These are phyloP conservation scores for Sinopyrophorus schimmeli DNA, from an alignment of 2,888 invertebrate genomes.

Conservation along the genomic window DNA sequence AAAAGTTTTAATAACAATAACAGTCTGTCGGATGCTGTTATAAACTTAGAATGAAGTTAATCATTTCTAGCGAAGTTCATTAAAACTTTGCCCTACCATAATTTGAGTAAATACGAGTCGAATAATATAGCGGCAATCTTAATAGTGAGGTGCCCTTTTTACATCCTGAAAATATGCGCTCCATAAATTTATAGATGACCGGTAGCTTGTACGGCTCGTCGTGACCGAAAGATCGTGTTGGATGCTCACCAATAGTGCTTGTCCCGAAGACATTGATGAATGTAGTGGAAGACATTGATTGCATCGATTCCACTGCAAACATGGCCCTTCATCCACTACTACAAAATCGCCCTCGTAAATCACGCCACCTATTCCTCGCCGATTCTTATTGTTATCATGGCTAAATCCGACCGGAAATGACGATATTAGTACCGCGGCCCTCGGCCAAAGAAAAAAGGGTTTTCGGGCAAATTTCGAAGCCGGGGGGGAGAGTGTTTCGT, in stretches of 20 bases:
- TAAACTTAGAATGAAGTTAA: conserved; percentile 28
- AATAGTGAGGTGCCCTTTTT: conserved; percentile 1
- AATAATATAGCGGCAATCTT: conserved; percentile 11
- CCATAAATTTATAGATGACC: conserved; percentile 26
- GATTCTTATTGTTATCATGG: too few species aligned
- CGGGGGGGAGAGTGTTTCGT: conserved; percentile 26
- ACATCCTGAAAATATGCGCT: conserved; percentile 15
- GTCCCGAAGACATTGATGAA: conserved; percentile 27
- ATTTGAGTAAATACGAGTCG: conserved; percentile 19
- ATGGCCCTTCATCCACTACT: conserved; percentile 21
- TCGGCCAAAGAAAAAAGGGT: too few species aligned
- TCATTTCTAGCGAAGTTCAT: conserved; percentile 26
- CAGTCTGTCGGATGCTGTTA: conserved; percentile 35
- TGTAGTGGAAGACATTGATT: conserved; percentile 27
- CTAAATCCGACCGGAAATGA: too few species aligned
- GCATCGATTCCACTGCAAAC: conserved; percentile 25
- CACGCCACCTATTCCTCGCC: too few species aligned
- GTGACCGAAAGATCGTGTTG: conserved; percentile 25
- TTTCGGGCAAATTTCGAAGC: too few species aligned
- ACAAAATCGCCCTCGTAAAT: conserved; percentile 12
- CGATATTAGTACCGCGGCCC: conserved; percentile 2
- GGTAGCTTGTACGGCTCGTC: conserved; percentile 26
- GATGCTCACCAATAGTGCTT: conserved; percentile 25
- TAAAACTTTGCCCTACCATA: conserved; percentile 21
- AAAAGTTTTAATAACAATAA: conserved; percentile 39